Percentiles rank a stretch among this genome's conserved stretches.
These are phyloP conservation scores for Gambusia affinis DNA, from an alignment of 2,113 vertebrate genomes.

Conservation along the genomic window DNA sequence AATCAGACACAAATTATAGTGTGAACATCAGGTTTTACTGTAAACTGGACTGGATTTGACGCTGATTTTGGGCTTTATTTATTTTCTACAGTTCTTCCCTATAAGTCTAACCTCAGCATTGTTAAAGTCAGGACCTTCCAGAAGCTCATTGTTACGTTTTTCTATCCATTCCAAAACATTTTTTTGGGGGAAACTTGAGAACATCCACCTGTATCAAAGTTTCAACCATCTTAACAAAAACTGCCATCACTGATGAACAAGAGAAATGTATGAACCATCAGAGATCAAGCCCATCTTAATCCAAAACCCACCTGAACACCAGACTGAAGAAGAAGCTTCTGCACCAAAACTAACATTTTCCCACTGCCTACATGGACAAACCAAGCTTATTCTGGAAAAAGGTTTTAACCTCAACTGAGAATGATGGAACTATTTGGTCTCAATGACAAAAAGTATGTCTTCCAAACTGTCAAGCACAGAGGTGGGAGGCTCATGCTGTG, in stretches of 20 bases:
- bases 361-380: not conserved
- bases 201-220: too few relatives aligned
- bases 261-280: not conserved
- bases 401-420: too few relatives aligned
- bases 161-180: not conserved
- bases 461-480: not conserved
- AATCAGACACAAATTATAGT: constrained; percentile 1
- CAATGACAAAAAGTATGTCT: too few relatives aligned
- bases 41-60: not conserved
- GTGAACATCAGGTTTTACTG: not conserved
- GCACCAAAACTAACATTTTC: not conserved
- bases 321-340: not conserved
- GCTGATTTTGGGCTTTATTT: not conserved
- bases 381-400: too few relatives aligned
- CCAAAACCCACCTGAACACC: not conserved
- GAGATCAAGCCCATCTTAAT: not conserved
- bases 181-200: not conserved
- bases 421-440: too few relatives aligned
- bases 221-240: too few relatives aligned
- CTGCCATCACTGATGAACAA: not conserved
- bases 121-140: not conserved
- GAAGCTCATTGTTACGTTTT: not conserved
- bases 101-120: not conserved
- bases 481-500: not conserved
- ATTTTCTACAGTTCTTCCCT: not conserved